These are phyloP conservation scores for Caradrina clavipalpis DNA, from an alignment of 2,888 invertebrate genomes.

Conservation along the genomic window DNA sequence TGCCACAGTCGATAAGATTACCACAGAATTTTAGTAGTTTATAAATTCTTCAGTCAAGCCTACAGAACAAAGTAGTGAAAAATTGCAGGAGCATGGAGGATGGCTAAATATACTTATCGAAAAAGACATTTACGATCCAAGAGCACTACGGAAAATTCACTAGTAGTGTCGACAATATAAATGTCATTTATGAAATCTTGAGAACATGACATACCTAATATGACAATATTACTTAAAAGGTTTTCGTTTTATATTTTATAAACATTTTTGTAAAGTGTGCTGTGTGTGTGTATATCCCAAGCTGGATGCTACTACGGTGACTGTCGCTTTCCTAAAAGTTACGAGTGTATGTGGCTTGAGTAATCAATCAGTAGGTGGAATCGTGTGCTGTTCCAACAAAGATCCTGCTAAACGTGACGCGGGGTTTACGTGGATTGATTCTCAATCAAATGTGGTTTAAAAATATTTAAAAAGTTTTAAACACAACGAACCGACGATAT, in stretches of 20 bases:
- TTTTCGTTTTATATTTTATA: too few species aligned
- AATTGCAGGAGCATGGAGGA: conserved; percentile 10
- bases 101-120: conserved; percentile 35
- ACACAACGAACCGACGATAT: background rate
- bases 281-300: too few species aligned
- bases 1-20: too few species aligned
- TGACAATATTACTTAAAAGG: too few species aligned
- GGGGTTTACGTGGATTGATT: background rate
- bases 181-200: conserved; percentile 1
- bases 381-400: too few species aligned
- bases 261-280: too few species aligned
- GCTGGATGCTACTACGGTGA: too few species aligned
- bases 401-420: too few species aligned
- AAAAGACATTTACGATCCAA: conserved; percentile 56
- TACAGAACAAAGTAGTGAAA: conserved; percentile 2
- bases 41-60: background rate
- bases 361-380: background rate
- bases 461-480: background rate
- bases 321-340: too few species aligned
- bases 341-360: too few species aligned
- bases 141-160: conserved; percentile 51
- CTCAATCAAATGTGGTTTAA: background rate
- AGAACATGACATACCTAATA: background rate
- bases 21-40: background rate
- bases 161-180: conserved; percentile 30